Evolutionary conservation across 2,888 invertebrate genomes (phyloP).

Genomic region (Prostheceraeus crozeri): DNA sequence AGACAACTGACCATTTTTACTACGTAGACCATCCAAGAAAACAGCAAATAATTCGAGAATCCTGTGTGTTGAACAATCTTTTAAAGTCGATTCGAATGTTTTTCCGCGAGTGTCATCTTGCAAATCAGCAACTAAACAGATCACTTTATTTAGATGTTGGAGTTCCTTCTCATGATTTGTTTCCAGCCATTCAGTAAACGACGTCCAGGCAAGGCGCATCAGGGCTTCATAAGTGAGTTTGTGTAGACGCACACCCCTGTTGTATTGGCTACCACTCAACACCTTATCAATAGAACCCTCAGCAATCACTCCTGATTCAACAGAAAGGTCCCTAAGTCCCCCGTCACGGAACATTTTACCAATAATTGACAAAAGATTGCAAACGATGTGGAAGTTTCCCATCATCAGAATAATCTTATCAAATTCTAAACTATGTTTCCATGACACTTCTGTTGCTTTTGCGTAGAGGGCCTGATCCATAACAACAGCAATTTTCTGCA

Average conservation of each 20-base stretch:
- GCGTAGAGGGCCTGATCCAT: slow-evolving; percentile 42
- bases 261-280: slow-evolving; percentile 37
- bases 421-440: slow-evolving; percentile 35
- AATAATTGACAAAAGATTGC: slow-evolving; percentile 36
- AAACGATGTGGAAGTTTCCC: slow-evolving; percentile 40
- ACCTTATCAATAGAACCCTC: slow-evolving; percentile 40
- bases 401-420: slow-evolving; percentile 35
- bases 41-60: no score
- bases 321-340: slow-evolving; percentile 40
- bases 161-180: slow-evolving; percentile 37
- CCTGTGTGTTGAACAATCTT: no score
- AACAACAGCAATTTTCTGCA: slow-evolving; percentile 38
- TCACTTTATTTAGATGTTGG: no score
- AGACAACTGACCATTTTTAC: slow-evolving; percentile 36
- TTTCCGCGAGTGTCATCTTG: no score
- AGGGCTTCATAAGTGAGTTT: slow-evolving; percentile 41
- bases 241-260: slow-evolving; percentile 36
- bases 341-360: slow-evolving; percentile 42
- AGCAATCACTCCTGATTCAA: slow-evolving; percentile 42
- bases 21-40: slow-evolving; percentile 32
- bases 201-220: slow-evolving; percentile 38
- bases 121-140: no score
- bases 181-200: slow-evolving; percentile 36
- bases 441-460: slow-evolving; percentile 39
- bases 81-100: no score